Percentiles rank a stretch among this genome's conserved stretches.
Conservation (phyloP, 2,797 vertebrate species). For the Labeo calbasu region DNA sequence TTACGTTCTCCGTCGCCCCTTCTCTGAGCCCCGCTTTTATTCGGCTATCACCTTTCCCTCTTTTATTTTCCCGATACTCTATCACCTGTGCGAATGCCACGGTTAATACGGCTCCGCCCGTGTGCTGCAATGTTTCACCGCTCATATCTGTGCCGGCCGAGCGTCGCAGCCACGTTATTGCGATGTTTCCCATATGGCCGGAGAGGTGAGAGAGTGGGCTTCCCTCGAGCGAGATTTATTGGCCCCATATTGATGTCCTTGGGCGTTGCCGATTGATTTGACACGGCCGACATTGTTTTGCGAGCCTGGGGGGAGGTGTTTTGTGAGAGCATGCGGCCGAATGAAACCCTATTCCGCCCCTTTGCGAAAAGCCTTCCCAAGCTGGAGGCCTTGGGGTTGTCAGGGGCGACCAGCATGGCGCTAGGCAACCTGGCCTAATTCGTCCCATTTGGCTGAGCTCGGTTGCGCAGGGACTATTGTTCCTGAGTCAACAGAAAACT, state of each 20-base stretch:
- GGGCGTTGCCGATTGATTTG: conserved; percentile 78
- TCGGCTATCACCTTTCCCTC: conserved; percentile 44
- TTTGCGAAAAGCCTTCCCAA: conserved; percentile 41
- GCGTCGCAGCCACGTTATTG: neutral
- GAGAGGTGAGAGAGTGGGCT: conserved; percentile 50
- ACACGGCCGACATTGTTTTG: conserved; percentile 67
- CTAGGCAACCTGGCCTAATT: conserved; percentile 63
- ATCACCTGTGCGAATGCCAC: conserved; percentile 38
- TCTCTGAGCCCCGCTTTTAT: conserved; percentile 34
- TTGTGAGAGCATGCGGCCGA: conserved; percentile 39
- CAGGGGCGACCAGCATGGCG: conserved; percentile 61
- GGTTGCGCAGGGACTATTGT: conserved; percentile 53
- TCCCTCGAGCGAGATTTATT: conserved; percentile 68
- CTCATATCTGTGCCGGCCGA: neutral
- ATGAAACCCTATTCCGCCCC: conserved; percentile 32
- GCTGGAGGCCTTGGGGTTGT: conserved; percentile 61
- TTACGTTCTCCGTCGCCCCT: conserved; percentile 12
- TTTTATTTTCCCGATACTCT: conserved; percentile 20
- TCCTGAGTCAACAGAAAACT: conserved; percentile 56
- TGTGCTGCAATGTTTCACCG: conserved; percentile 1
- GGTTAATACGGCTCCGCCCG: conserved; percentile 2
- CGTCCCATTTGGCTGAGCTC: conserved; percentile 42
- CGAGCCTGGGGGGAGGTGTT: conserved; percentile 51
- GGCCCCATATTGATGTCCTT: conserved; percentile 76
- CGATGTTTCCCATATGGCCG: conserved; percentile 43